Conservation (phyloP, 2,888 invertebrate genomes). For the Scaptomyza cyrtandrae region DNA sequence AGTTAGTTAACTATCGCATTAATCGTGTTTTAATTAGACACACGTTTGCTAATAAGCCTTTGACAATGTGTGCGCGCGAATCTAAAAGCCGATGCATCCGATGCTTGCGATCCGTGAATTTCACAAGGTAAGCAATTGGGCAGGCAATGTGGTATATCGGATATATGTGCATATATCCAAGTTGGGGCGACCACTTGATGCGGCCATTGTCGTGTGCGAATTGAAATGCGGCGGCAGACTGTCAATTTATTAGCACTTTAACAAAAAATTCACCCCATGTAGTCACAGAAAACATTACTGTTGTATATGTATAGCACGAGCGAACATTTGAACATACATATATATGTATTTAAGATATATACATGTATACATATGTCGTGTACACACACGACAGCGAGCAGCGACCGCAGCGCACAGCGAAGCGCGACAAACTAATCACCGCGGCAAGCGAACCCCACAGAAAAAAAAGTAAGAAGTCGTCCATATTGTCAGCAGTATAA, state of each 20-base stretch:
- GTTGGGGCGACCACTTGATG: conserved; percentile 44
- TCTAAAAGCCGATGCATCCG: not conserved
- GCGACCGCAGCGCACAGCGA: conserved; percentile 55
- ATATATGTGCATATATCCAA: conserved; percentile 13
- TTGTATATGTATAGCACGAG: conserved; percentile 22
- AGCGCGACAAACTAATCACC: conserved; percentile 64
- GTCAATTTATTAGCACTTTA: conserved; percentile 78
- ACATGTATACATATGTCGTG: conserved; percentile 15
- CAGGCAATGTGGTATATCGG: not conserved
- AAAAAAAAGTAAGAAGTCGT: conserved; percentile 36
- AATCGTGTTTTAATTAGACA: not conserved
- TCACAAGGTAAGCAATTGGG: conserved; percentile 53
- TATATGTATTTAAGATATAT: conserved; percentile 14
- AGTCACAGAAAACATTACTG: conserved; percentile 55
- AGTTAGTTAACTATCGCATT: conserved; percentile 1
- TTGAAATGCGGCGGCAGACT: conserved; percentile 59
- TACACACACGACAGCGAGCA: conserved; percentile 25
- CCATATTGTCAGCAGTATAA: conserved; percentile 33
- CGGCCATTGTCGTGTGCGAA: conserved; percentile 60
- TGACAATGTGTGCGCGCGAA: conserved; percentile 21
- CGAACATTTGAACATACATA: conserved; percentile 13
- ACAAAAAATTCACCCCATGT: conserved; percentile 66
- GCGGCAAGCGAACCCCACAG: conserved; percentile 24
- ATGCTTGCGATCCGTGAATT: conserved; percentile 30
- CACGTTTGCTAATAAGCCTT: not conserved